Percentiles rank a stretch among this genome's conserved stretches.
phyloP scores from a whole-genome alignment of 2,113 vertebrate species.

The Motacilla tschutschensis region DNA sequence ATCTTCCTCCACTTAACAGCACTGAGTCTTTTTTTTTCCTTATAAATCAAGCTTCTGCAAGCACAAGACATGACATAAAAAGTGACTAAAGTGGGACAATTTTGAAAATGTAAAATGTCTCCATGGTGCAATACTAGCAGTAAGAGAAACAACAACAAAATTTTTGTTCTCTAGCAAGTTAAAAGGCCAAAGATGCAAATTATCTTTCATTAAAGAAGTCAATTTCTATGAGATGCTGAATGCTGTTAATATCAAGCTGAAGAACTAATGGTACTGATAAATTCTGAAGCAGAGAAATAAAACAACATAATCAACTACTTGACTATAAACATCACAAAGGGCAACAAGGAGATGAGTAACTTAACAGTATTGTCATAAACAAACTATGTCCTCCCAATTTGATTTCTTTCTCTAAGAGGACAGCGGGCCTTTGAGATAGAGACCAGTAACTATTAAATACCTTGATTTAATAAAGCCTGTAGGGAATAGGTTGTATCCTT shows the following conservation, averaged over 20 bases:
- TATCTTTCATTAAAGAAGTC: not conserved
- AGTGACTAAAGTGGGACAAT: not conserved
- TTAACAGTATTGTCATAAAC: not conserved
- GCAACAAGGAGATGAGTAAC: not conserved
- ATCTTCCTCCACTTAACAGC: not conserved
- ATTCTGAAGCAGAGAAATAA: not conserved
- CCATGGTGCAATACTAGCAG: not conserved
- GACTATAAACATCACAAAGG: not conserved
- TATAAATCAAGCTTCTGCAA: not conserved
- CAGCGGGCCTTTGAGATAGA: not conserved
- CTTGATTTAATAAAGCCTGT: not conserved
- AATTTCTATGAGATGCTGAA: not conserved
- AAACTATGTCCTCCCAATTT: not conserved
- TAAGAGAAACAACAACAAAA: not conserved
- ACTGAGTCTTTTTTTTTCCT: not conserved
- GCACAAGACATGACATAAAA: not conserved
- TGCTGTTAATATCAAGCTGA: not conserved
- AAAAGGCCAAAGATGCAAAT: not conserved
- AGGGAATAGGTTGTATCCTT: not conserved
- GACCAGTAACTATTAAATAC: not conserved
- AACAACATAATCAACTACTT: not conserved
- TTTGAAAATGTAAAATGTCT: not conserved
- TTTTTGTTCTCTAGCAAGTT: not conserved
- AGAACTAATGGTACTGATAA: not conserved
- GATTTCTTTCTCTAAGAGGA: not conserved